Evolutionary conservation across 2,888 invertebrate genomes (phyloP).

Genomic region (Cerceris rybyensis): DNA sequence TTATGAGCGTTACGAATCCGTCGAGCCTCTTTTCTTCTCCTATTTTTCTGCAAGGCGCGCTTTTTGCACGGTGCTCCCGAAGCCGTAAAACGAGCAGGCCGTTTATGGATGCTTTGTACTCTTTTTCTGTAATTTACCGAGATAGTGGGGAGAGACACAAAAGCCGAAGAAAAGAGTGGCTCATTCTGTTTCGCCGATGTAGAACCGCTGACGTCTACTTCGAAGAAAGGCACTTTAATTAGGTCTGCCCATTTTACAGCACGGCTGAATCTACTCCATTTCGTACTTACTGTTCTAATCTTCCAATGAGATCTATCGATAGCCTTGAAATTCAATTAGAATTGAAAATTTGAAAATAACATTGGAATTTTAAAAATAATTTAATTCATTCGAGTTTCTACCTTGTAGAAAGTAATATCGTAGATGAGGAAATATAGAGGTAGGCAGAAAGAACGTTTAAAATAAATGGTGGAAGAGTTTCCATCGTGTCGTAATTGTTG

Average conservation of each 20-base stretch:
- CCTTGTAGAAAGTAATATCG: too few species aligned
- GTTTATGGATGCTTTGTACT: slow-evolving; percentile 21
- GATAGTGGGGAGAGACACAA: slow-evolving; percentile 1
- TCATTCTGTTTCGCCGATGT: slow-evolving; percentile 10
- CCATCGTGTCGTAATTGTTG: too few species aligned
- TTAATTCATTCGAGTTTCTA: too few species aligned
- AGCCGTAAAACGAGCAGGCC: slow-evolving; percentile 9
- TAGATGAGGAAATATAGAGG: too few species aligned
- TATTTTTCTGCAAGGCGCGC: background rate
- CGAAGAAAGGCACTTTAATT: background rate
- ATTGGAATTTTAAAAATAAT: too few species aligned
- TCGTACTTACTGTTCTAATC: too few species aligned
- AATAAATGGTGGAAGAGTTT: too few species aligned
- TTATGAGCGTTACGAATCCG: background rate
- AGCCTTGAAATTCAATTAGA: too few species aligned
- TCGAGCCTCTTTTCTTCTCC: background rate
- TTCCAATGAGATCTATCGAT: too few species aligned
- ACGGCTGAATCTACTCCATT: too few species aligned
- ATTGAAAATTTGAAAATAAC: too few species aligned
- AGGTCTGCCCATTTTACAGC: background rate
- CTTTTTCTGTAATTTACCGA: slow-evolving; percentile 14
- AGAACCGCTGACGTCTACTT: slow-evolving; percentile 9
- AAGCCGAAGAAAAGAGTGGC: slow-evolving; percentile 9
- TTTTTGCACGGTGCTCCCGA: slow-evolving; percentile 8
- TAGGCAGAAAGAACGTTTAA: too few species aligned